phyloP scores from a whole-genome alignment of 2,113 vertebrate species.

The Strix uralensis region DNA sequence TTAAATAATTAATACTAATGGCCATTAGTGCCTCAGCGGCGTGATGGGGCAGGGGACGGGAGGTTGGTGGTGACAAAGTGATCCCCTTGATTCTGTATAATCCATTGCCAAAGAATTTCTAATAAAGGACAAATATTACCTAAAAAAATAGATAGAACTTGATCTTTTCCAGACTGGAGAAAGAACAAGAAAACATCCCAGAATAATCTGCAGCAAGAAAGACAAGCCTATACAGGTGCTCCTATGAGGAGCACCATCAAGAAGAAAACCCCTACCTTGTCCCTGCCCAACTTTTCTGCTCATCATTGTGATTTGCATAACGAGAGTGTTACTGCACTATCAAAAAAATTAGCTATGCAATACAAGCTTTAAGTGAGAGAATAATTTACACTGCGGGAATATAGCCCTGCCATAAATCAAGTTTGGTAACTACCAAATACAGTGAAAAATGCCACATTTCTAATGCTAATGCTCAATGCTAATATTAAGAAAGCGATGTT shows the following conservation, averaged over 20 bases:
- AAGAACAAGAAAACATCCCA: not conserved
- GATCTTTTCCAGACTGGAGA: not conserved
- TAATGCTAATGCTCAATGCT: not conserved
- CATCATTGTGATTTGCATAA: not conserved
- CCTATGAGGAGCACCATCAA: not conserved
- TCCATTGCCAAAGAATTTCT: not conserved
- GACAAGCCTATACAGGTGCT: not conserved
- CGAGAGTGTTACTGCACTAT: not conserved
- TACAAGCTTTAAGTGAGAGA: constrained; percentile 9
- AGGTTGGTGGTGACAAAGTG: constrained; percentile 16
- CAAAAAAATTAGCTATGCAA: constrained; percentile 24
- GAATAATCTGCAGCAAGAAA: not conserved
- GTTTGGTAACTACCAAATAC: constrained; percentile 47
- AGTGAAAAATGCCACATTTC: constrained; percentile 33
- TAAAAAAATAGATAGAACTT: not conserved
- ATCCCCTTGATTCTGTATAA: not conserved
- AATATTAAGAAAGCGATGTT: not conserved
- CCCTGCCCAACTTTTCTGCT: not conserved
- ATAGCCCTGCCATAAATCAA: not conserved
- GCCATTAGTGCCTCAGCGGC: not conserved
- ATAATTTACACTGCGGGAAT: constrained; percentile 22
- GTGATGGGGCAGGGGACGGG: not conserved
- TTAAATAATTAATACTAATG: constrained; percentile 54
- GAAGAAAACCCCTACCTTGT: not conserved
- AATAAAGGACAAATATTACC: not conserved